Evolutionary conservation across 1,140 invertebrate species (phyloP).

Genomic region (Teleopsis dalmanni): DNA sequence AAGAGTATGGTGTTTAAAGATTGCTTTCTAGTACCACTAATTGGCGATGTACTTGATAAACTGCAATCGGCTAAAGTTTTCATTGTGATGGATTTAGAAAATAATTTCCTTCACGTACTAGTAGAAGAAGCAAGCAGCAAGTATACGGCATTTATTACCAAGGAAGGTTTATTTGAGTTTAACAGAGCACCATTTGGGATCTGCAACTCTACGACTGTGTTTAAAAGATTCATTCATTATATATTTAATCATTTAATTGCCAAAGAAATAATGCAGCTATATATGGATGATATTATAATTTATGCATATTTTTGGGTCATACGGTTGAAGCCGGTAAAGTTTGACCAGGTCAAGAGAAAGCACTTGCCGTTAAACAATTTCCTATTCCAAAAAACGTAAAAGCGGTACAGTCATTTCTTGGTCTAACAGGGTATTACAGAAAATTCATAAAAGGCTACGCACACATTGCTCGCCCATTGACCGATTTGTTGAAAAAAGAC

Average conservation of each 20-base stretch:
- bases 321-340: not conserved
- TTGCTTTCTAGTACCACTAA: not conserved
- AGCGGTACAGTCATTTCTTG: no score
- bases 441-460: constrained; percentile 22
- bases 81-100: constrained; percentile 2
- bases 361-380: not conserved
- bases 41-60: not conserved
- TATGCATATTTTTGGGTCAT: not conserved
- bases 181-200: not conserved
- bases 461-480: constrained; percentile 12
- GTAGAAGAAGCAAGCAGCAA: not conserved
- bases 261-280: not conserved
- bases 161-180: not conserved
- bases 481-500: not conserved
- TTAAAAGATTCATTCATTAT: not conserved
- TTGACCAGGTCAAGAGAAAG: not conserved
- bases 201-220: not conserved
- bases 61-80: not conserved
- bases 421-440: constrained; percentile 18
- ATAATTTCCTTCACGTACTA: constrained; percentile 9
- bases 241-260: not conserved
- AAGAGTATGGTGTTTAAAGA: not conserved
- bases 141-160: not conserved
- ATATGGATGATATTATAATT: not conserved
- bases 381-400: no score